Evolutionary conservation across 2,888 invertebrate genomes (phyloP), one percentile per base, ranked within the genome.

Genomic region (Mycalesis mineus): DNA sequence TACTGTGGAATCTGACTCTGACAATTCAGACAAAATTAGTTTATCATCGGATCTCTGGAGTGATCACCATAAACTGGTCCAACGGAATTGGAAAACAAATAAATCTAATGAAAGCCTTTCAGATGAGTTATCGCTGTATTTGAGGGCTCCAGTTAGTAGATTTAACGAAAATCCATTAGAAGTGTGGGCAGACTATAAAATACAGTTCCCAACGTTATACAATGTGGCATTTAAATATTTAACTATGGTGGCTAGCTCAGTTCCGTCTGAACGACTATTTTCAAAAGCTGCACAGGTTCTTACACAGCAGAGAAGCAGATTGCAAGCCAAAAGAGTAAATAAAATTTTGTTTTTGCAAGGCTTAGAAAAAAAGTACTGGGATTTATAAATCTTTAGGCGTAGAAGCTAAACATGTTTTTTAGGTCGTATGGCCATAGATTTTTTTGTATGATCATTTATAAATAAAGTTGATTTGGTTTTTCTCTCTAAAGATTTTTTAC

Each of bases 141-240:
- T 70, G 49, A 52, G 65, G 37, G 57, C 52, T 49, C 67, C 66
- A 56, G 66, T 70, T 28, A 60, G 63, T 14, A 63, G 68, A 63
- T 41, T 69, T 1, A 62, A 58, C 45, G 64, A 66, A 42, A 66
- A 68, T 42, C 65, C 65, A 8, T 60, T 67, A 49, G 67, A 69
- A 60, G 62, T 65, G 44, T 61, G 64, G 63, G 47, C 51, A 44
- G 66, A 68, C 57, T 58, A 49, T 13, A 61, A 63, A 33, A 9
- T 33, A 33, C 33, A 33, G 33, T 33, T 33, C 33, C 33, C 33
- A 33, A 33, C 7, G 33, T 33, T 33, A 33, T 33, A 33, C 9
- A 33, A 33, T 33, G 33, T n/a, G n/a, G n/a, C n/a, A n/a, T n/a
- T n/a, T n/a, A n/a, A n/a, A n/a, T n/a, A n/a, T n/a, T n/a, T n/a